phyloP scores from a whole-genome alignment of 2,797 vertebrate species.

The Paguma larvata region DNA sequence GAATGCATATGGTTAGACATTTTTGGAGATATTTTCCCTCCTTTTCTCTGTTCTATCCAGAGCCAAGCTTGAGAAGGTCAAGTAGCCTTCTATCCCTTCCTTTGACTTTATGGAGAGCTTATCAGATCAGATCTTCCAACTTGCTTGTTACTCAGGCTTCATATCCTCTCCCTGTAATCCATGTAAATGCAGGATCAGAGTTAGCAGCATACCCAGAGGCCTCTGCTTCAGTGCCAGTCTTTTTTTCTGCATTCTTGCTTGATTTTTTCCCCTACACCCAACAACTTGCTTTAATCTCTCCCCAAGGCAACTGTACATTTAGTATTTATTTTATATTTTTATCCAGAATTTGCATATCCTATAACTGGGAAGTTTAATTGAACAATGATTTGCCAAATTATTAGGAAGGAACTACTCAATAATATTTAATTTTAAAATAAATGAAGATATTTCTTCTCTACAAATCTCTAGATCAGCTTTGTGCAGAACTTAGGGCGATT shows the following conservation, averaged over 20 bases:
- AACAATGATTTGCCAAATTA: background rate
- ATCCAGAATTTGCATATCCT: background rate
- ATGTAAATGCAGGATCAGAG: background rate
- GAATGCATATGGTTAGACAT: background rate
- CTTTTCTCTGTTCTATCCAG: background rate
- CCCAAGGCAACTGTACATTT: background rate
- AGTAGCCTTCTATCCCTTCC: background rate
- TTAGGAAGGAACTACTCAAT: background rate
- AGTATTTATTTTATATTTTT: slow-evolving; percentile 13
- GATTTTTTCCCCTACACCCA: background rate
- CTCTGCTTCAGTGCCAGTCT: background rate
- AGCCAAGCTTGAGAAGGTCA: background rate
- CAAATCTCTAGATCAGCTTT: background rate
- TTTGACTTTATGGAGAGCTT: background rate
- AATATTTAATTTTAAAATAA: background rate
- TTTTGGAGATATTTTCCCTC: background rate
- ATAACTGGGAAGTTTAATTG: background rate
- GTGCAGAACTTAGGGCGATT: background rate
- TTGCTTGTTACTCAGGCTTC: background rate
- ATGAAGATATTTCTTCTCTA: background rate
- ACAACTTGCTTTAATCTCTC: background rate
- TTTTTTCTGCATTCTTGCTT: background rate
- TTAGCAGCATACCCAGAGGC: background rate
- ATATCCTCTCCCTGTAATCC: background rate
- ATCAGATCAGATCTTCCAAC: background rate